Percentiles rank a stretch among this genome's conserved stretches.
Conservation (phyloP, 2,113 vertebrate species). For the Tragelaphus scriptus region DNA sequence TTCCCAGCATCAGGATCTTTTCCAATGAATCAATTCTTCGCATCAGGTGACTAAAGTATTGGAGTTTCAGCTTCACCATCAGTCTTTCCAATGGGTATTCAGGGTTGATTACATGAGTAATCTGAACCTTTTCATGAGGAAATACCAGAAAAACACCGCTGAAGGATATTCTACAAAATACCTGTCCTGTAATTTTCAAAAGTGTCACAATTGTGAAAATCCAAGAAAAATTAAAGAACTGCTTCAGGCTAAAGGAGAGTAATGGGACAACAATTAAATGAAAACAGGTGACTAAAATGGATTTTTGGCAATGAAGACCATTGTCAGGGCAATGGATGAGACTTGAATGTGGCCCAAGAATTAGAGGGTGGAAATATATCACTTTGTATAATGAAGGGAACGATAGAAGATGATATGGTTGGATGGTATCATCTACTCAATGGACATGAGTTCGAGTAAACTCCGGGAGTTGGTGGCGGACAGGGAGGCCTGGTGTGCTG, state of each 20-base stretch:
- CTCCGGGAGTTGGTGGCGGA: neutral
- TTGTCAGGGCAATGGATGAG: neutral
- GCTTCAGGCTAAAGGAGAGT: neutral
- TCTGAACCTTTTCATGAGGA: neutral
- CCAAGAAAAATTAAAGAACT: neutral
- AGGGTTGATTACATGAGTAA: neutral
- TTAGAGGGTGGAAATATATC: neutral
- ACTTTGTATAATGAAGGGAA: neutral
- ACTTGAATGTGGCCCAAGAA: neutral
- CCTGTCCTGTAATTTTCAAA: neutral
- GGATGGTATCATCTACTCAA: neutral
- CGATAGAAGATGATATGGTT: neutral
- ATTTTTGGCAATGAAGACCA: neutral
- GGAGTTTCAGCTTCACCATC: neutral
- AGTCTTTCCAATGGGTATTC: neutral
- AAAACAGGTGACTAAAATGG: neutral
- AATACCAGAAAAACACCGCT: neutral
- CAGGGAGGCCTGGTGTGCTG: neutral
- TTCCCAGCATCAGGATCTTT: neutral
- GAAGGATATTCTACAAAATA: neutral
- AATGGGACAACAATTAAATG: neutral
- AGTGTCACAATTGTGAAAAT: neutral
- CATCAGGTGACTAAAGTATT: neutral
- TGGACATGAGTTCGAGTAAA: neutral
- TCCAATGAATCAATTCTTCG: neutral